These are phyloP conservation scores for Drosophila nebulosa DNA, from an alignment of 1,140 invertebrate species.

Conservation along the genomic window DNA sequence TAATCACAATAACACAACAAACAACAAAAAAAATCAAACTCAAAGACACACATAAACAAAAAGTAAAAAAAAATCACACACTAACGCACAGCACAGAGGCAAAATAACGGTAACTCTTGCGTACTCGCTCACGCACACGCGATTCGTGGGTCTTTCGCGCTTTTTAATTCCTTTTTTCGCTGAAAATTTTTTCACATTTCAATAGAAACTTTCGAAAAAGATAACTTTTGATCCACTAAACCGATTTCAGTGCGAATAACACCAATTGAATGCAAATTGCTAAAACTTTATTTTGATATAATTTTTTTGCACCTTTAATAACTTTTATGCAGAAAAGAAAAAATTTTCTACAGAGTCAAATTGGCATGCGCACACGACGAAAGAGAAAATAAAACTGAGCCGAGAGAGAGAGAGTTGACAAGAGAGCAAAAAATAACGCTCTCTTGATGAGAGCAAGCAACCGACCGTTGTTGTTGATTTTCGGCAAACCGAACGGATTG, in stretches of 20 bases:
- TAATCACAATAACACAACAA: neutral
- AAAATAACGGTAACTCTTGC: neutral
- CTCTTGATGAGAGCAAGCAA: too few relatives aligned
- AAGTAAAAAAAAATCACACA: neutral
- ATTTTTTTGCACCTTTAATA: neutral
- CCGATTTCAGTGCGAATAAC: neutral
- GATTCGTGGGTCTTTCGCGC: too few relatives aligned
- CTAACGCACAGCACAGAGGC: too few relatives aligned
- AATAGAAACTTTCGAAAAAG: neutral
- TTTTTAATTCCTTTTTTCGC: too few relatives aligned
- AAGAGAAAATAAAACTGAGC: too few relatives aligned
- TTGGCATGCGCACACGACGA: neutral
- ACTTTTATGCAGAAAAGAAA: neutral
- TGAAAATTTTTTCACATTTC: neutral
- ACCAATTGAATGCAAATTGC: too few relatives aligned
- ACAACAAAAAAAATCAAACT: slow-evolving; percentile 11
- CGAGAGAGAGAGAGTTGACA: too few relatives aligned
- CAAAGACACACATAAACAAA: slow-evolving; percentile 1
- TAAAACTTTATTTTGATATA: neutral
- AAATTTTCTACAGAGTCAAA: neutral
- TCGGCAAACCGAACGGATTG: too few relatives aligned
- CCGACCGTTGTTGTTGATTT: too few relatives aligned
- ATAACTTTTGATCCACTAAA: neutral
- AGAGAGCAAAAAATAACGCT: too few relatives aligned
- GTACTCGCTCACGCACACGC: neutral